phyloP scores from a whole-genome alignment of 30 jellyfish, hydroid and myxozoan genomes.

The Hydractinia echinata region DNA sequence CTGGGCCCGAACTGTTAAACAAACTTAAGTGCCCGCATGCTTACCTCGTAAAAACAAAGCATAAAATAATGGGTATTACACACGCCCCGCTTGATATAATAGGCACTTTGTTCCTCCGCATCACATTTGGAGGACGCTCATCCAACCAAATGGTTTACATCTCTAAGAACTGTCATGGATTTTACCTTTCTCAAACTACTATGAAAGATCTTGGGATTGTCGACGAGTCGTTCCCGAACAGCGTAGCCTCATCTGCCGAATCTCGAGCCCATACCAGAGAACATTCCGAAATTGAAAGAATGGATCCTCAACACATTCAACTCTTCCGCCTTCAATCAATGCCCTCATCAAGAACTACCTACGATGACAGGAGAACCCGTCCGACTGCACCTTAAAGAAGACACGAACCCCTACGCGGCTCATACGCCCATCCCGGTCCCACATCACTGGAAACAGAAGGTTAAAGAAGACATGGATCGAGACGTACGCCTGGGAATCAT shows the following conservation, averaged over 20 bases:
- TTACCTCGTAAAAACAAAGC: constrained; percentile 5
- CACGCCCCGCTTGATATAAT: neutral
- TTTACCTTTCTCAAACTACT: constrained; percentile 12
- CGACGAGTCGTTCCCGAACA: neutral
- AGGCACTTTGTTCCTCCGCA: neutral
- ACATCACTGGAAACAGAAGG: constrained; percentile 44
- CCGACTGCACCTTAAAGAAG: neutral
- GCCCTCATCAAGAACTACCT: constrained; percentile 24
- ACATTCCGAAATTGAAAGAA: neutral
- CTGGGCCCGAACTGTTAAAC: constrained; percentile 23
- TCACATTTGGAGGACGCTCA: neutral
- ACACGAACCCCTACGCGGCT: constrained; percentile 22
- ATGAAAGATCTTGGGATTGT: constrained; percentile 6
- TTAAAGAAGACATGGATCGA: constrained; percentile 31
- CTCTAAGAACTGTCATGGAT: constrained; percentile 10
- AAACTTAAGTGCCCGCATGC: constrained; percentile 22
- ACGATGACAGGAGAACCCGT: constrained; percentile 26
- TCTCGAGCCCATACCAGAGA: constrained; percentile 14
- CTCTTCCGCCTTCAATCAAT: constrained; percentile 17
- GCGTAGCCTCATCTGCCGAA: neutral
- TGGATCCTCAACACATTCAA: constrained; percentile 14
- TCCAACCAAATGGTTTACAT: constrained; percentile 6
- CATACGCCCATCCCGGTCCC: constrained; percentile 37
- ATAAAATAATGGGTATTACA: constrained; percentile 3
- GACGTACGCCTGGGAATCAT: constrained; percentile 35